phyloP scores from a whole-genome alignment of 2,888 invertebrate genomes.

The Gerris lacustris region DNA sequence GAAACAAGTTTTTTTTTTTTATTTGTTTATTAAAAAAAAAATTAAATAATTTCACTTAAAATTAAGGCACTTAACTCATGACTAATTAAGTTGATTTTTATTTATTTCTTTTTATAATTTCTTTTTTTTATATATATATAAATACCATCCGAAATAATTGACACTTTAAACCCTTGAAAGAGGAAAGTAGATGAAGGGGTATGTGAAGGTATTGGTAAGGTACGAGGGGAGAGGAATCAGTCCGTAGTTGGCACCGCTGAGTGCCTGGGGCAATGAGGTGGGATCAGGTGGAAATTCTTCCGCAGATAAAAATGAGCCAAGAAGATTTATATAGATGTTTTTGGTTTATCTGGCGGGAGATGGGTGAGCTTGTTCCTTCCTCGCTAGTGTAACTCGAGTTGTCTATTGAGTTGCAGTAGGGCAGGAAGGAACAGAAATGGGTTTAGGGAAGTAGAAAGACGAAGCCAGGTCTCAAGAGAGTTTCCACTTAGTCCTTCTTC shows the following conservation, averaged over 20 bases:
- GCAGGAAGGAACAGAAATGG: slow-evolving; percentile 24
- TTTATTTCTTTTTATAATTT: slow-evolving; percentile 2
- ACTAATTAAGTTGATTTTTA: slow-evolving; percentile 15
- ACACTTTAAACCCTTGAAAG: not conserved
- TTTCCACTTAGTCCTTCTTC: slow-evolving; percentile 25
- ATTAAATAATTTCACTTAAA: slow-evolving; percentile 1
- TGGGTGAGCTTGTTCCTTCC: slow-evolving; percentile 19
- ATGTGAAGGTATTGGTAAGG: too few relatives aligned
- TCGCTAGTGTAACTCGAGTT: slow-evolving; percentile 25
- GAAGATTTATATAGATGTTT: not conserved
- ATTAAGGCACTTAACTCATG: not conserved
- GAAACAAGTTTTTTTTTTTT: not conserved
- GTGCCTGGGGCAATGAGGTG: slow-evolving; percentile 6
- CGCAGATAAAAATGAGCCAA: slow-evolving; percentile 3
- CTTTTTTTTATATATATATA: not conserved
- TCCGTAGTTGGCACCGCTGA: not conserved
- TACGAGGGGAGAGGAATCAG: too few relatives aligned
- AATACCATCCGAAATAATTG: not conserved
- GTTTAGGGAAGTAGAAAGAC: not conserved
- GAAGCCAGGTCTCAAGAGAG: slow-evolving; percentile 7
- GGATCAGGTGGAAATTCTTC: not conserved
- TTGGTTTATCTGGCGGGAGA: slow-evolving; percentile 4
- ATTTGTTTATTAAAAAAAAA: slow-evolving; percentile 5
- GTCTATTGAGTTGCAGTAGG: slow-evolving; percentile 23
- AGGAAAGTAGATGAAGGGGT: too few relatives aligned